Evolutionary conservation across 2,113 vertebrate species (phyloP).

Genomic region (Xenopus borealis): DNA sequence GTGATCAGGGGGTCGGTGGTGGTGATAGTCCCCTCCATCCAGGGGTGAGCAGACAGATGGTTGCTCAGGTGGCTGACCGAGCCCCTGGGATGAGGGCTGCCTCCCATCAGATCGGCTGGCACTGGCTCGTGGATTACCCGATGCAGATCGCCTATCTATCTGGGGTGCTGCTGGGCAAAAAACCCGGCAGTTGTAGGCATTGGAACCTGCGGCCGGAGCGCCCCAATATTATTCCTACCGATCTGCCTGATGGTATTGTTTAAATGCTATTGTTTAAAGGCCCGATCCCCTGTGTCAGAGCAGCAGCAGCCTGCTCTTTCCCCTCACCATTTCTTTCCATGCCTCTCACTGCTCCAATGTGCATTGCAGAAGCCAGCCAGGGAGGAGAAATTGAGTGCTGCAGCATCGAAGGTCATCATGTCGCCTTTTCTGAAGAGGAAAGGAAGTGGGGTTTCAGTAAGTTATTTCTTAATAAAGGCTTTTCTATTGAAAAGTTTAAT

Average conservation of each 20-base stretch:
- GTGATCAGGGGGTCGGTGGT: conserved; percentile 69
- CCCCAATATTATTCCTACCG: conserved; percentile 61
- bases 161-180: conserved; percentile 61
- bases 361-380: no score
- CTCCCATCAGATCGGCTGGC: conserved; percentile 79
- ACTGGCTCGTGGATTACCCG: conserved; percentile 89
- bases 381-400: no score
- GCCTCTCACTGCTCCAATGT: conserved; percentile 67
- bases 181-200: conserved; percentile 53
- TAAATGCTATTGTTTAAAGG: conserved; percentile 59
- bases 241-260: conserved; percentile 37
- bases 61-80: conserved; percentile 74
- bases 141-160: conserved; percentile 93
- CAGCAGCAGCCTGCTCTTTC: conserved; percentile 69
- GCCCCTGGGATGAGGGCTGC: conserved; percentile 82
- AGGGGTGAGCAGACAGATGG: conserved; percentile 75
- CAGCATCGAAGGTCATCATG: no score
- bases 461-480: no score
- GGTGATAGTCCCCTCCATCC: conserved; percentile 81
- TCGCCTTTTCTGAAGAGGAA: no score
- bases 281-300: conserved; percentile 71
- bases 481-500: no score
- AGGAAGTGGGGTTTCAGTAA: no score
- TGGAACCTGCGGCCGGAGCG: conserved; percentile 44
- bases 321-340: conserved; percentile 82